These are phyloP conservation scores for Drosophila kepulauana DNA, from an alignment of 1,140 invertebrate species.

Conservation along the genomic window DNA sequence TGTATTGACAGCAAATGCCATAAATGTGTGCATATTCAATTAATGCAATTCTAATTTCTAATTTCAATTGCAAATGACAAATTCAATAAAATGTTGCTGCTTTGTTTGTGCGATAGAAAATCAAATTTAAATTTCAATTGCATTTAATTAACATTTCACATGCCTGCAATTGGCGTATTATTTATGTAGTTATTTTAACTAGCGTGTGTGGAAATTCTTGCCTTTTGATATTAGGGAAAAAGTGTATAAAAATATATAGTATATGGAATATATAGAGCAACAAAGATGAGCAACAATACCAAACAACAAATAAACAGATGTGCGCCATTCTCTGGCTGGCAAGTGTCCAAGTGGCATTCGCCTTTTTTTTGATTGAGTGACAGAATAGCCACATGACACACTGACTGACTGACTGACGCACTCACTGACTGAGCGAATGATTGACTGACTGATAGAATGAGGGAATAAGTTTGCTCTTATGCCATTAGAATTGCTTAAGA, in stretches of 20 bases:
- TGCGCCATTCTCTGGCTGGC: constrained; percentile 65
- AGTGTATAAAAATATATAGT: constrained; percentile 33
- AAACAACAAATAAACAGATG: constrained; percentile 79
- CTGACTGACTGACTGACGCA: constrained; percentile 30
- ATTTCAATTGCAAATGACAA: constrained; percentile 10
- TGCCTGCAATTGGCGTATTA: neutral
- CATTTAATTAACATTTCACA: constrained; percentile 3
- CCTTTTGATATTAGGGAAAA: constrained; percentile 16
- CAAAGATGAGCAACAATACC: constrained; percentile 53
- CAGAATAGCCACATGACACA: constrained; percentile 41
- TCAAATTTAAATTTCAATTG: neutral
- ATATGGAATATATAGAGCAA: neutral
- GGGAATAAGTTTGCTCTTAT: constrained; percentile 21
- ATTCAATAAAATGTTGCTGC: neutral
- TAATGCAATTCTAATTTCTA: constrained; percentile 10
- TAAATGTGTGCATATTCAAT: constrained; percentile 6
- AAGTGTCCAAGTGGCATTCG: constrained; percentile 65
- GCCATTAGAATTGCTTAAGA: neutral
- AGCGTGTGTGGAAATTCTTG: constrained; percentile 10
- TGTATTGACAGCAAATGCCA: constrained; percentile 4
- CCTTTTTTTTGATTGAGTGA: constrained; percentile 48
- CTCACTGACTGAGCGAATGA: constrained; percentile 29
- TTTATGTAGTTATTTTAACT: constrained; percentile 9
- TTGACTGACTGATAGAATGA: constrained; percentile 21
- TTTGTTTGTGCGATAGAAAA: neutral